Evolutionary conservation across 2,113 vertebrate genomes (phyloP).

Genomic region (Amblyornis subalaris): DNA sequence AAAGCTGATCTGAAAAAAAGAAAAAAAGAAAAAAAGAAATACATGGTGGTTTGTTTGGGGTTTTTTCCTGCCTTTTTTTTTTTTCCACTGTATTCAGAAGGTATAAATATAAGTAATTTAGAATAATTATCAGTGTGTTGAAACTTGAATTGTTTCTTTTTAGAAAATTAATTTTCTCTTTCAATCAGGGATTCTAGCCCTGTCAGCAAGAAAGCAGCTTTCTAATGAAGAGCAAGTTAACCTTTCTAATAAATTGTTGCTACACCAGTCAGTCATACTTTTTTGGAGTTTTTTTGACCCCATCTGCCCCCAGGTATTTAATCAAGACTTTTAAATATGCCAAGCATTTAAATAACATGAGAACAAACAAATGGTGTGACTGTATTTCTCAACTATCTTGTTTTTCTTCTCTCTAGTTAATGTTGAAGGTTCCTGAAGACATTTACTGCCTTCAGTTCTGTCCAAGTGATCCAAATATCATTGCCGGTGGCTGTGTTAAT

Average conservation of each 20-base stretch:
- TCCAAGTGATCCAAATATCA: slow-evolving; percentile 86
- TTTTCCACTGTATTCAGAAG: not conserved
- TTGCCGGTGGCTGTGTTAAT: slow-evolving; percentile 87
- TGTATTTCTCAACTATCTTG: not conserved
- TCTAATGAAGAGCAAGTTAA: slow-evolving; percentile 68
- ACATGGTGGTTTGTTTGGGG: not conserved
- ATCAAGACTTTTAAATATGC: not conserved
- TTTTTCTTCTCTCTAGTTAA: slow-evolving; percentile 74
- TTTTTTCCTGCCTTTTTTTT: not conserved
- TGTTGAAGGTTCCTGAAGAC: slow-evolving; percentile 86
- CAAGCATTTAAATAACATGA: not conserved
- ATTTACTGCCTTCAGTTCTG: slow-evolving; percentile 88
- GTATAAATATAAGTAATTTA: not conserved
- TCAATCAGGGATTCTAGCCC: slow-evolving; percentile 82
- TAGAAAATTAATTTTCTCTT: not conserved
- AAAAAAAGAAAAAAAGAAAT: not conserved
- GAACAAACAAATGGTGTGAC: not conserved
- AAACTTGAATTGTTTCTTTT: not conserved
- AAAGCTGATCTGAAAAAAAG: not conserved
- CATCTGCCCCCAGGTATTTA: slow-evolving; percentile 82
- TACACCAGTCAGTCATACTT: slow-evolving; percentile 78
- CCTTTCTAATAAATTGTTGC: slow-evolving; percentile 55
- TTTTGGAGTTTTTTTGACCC: slow-evolving; percentile 85
- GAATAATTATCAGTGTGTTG: not conserved
- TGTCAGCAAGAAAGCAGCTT: slow-evolving; percentile 71